Conservation (phyloP, 2,113 vertebrate genomes). For the Syngnathus typhle region DNA sequence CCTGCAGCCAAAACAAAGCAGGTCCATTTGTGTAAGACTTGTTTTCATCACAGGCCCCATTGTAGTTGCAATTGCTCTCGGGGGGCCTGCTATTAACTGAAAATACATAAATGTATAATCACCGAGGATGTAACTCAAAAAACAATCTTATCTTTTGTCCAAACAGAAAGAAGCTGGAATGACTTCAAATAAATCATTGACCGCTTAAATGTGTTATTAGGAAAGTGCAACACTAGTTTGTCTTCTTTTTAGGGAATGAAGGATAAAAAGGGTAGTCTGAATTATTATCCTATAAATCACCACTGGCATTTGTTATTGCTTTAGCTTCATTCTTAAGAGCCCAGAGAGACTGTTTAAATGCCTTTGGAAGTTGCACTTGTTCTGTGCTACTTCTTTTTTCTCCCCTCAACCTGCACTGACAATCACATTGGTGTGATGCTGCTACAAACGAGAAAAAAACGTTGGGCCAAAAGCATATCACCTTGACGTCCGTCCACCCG, state of each 20-base stretch:
- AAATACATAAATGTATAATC: background rate
- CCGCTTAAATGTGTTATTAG: background rate
- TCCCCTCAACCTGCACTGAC: background rate
- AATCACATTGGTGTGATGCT: background rate
- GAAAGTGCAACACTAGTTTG: background rate
- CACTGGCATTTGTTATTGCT: background rate
- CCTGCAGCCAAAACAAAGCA: constrained; percentile 40
- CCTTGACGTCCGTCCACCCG: background rate
- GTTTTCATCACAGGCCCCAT: background rate
- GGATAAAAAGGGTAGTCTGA: background rate
- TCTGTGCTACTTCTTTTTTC: background rate
- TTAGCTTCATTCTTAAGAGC: background rate
- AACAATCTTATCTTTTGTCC: too few species aligned
- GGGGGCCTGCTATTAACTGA: background rate
- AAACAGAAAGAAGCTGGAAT: too few species aligned
- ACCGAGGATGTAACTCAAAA: background rate
- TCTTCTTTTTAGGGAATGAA: background rate
- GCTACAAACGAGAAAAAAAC: background rate
- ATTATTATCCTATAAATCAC: background rate
- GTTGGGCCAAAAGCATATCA: background rate
- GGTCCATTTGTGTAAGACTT: background rate
- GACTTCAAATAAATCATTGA: background rate
- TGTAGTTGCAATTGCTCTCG: background rate
- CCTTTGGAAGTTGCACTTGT: background rate
- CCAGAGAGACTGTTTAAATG: background rate